Evolutionary conservation across 2,797 vertebrate genomes (phyloP), one percentile per base, ranked within the genome.

Genomic region (Thunnus albacares): DNA sequence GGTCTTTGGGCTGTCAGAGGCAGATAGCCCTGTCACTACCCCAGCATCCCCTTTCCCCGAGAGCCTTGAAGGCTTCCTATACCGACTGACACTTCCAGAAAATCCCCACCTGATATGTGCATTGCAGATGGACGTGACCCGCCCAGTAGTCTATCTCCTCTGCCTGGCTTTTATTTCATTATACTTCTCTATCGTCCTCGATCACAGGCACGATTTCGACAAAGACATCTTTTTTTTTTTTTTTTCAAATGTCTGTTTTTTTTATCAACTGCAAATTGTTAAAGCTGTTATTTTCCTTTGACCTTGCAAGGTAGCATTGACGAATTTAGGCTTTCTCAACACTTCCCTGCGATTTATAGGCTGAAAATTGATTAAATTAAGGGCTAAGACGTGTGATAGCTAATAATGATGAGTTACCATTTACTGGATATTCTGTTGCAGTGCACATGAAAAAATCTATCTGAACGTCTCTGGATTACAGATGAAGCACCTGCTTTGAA

Each of bases 11-110:
- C 93, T 93, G 94, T 93, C 93, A 93, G 90, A 87, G 78, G 90
- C 84, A 94, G 94, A 94, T 93, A 94, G 93, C 90, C 91, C 90
- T 91, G 93, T 93, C 94, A 93, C 92, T 81, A 85, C 77, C 11
- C 83, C 89, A 82, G 79, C 93, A 87, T 86, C 84, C 87, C 85
- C 88, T 79, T 86, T 83, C 71, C 84, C 85, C 72, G 53, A 90
- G 90, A 90, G 88, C 89, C 90, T 93, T 91, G 87, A 92, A 94
- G 92, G 91, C 86, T 92, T 90, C 90, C 90, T 84, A 80, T 76
- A 84, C 84, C 82, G 63, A 68, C 89, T 94, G 92, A 93, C 91
- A 93, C 89, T 85, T 85, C 80, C 84, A 91, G 89, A 93, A 92
- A 92, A 93, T 90, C 91, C 89, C 90, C 86, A 87, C 88, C 92